A percentile compares a stretch with the other conserved stretches of the same genome.
Conservation (phyloP, 2,797 vertebrate species). For the Telmatherina bonti region DNA sequence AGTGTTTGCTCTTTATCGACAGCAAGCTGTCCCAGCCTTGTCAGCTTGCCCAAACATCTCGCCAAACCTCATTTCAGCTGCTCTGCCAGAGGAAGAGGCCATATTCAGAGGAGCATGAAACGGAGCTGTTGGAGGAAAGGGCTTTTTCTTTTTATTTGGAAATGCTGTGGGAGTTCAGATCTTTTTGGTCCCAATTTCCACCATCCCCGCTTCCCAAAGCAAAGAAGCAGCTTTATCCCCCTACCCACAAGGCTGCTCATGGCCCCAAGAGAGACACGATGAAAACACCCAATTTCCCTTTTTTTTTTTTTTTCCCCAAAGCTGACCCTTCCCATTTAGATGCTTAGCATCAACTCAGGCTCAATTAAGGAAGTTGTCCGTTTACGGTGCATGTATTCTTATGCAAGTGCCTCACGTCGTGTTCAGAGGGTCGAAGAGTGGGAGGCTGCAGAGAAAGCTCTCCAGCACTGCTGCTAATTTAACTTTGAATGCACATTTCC, state of each 20-base stretch:
- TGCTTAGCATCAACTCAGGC: constrained; percentile 61
- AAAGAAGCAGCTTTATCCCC: constrained; percentile 17
- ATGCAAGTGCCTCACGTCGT: constrained; percentile 78
- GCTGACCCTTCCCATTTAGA: constrained; percentile 41
- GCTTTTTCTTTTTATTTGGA: constrained; percentile 6
- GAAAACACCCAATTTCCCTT: constrained; percentile 70
- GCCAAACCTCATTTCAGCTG: constrained; percentile 41
- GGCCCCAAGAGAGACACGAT: constrained; percentile 47
- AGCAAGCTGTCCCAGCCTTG: constrained; percentile 32
- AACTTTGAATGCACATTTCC: constrained; percentile 82
- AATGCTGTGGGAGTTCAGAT: constrained; percentile 21
- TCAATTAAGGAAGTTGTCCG: constrained; percentile 67
- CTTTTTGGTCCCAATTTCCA: constrained; percentile 34
- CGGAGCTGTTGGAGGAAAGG: constrained; percentile 29
- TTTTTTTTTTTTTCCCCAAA: no score
- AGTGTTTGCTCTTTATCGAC: constrained; percentile 24
- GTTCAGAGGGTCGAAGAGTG: constrained; percentile 69
- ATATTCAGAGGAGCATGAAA: constrained; percentile 44
- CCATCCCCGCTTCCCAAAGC: constrained; percentile 22
- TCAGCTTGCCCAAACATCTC: constrained; percentile 36
- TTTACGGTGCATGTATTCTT: constrained; percentile 79
- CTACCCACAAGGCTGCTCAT: constrained; percentile 30
- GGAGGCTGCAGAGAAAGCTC: constrained; percentile 62
- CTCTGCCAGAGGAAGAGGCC: constrained; percentile 30
- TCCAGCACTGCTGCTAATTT: constrained; percentile 67